Evolutionary conservation across 2,797 vertebrate species (phyloP).

Genomic region (Gambelia wislizenii): DNA sequence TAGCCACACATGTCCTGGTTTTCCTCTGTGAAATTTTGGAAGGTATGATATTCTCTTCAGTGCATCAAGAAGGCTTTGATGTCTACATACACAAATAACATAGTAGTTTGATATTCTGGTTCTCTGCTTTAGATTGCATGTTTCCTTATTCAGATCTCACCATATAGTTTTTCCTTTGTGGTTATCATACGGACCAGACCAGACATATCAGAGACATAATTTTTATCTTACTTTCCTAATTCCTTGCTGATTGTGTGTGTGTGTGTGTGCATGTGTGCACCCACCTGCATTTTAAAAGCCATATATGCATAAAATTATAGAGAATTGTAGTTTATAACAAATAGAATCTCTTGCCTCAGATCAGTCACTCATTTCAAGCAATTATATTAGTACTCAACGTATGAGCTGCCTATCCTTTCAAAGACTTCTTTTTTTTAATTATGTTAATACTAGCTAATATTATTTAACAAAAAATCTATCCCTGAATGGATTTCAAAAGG

Average conservation of each 20-base stretch:
- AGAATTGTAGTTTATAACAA: conserved; percentile 5
- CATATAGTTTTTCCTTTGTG: not conserved
- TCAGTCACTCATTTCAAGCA: conserved; percentile 24
- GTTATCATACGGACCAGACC: not conserved
- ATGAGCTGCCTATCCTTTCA: conserved; percentile 55
- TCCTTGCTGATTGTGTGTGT: not conserved
- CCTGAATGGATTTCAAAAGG: conserved; percentile 50
- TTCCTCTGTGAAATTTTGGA: too few species aligned
- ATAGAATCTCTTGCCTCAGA: conserved; percentile 47
- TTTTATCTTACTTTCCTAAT: not conserved
- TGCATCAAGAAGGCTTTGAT: not conserved
- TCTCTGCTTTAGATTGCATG: not conserved
- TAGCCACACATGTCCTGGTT: too few species aligned
- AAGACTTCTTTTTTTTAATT: conserved; percentile 58
- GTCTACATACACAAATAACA: not conserved
- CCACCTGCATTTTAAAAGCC: too few species aligned
- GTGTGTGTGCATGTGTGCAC: too few species aligned
- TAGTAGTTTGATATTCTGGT: not conserved
- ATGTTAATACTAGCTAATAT: conserved; percentile 56
- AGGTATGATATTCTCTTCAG: too few species aligned
- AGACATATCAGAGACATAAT: not conserved
- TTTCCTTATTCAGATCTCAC: not conserved
- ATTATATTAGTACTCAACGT: conserved; percentile 32
- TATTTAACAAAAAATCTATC: conserved; percentile 55
- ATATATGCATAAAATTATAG: not conserved